Evolutionary conservation across 1,140 invertebrate genomes (phyloP).

Genomic region (Melanaphis sacchari): DNA sequence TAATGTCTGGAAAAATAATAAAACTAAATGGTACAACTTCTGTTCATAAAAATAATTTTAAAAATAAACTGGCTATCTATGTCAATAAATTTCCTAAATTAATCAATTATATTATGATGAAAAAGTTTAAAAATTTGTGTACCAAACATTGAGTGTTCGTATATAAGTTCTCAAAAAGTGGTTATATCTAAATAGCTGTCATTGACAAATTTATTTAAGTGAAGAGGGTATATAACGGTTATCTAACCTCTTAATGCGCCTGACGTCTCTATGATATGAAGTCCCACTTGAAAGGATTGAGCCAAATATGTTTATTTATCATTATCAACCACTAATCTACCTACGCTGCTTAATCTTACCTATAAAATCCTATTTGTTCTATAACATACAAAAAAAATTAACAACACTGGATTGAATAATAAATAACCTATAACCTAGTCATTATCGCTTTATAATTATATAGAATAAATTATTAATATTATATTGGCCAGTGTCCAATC

Average conservation of each 20-base stretch:
- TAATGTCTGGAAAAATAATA: too few species aligned
- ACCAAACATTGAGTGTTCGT: too few species aligned
- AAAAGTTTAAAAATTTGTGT: not conserved
- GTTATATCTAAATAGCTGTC: not conserved
- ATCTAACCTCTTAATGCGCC: not conserved
- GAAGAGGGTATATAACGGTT: not conserved
- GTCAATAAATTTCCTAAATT: too few species aligned
- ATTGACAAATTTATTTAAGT: not conserved
- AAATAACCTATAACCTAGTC: not conserved
- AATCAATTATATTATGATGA: not conserved
- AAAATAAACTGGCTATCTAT: too few species aligned
- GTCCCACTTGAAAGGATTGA: not conserved
- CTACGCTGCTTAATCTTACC: not conserved
- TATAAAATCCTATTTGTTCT: not conserved
- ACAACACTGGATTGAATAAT: not conserved
- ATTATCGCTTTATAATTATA: not conserved
- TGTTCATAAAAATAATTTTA: too few species aligned
- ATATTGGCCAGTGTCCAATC: not conserved
- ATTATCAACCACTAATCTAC: not conserved
- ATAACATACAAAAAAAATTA: not conserved
- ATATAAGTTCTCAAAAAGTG: not conserved
- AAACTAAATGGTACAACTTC: too few species aligned
- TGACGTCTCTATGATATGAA: not conserved
- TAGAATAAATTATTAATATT: not conserved
- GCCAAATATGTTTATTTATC: not conserved